Base-by-base conservation (phyloP, 2,113 vertebrate species). In the Peromyscus leucopus region DNA sequence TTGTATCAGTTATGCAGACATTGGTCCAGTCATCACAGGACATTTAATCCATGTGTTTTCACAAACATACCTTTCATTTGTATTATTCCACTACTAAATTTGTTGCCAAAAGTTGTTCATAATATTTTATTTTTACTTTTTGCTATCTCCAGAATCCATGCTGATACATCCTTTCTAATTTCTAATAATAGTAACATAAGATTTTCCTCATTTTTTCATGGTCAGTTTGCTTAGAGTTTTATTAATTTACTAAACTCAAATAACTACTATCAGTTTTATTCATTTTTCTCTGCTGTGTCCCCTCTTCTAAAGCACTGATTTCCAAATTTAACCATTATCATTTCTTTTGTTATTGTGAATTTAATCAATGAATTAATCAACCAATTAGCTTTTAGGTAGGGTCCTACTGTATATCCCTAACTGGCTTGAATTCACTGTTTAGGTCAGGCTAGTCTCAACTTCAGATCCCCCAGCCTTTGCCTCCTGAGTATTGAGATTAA, bases 111-210 rank as follows among this genome's bases (percentile, higher is more conserved):
- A 48, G 24, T 46, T 76, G 42, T 76, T 76, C 24, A 42, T 28
- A 76, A 28, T 48, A 28, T 89, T 90, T 78, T 89, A 42, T 67
- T 89, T 92, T 76, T 89, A 26, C 65, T 63, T 82, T 92, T 71
- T 86, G n/a, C 65, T 28, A 48, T 24, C 33, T 80, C 16, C n/a
- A n/a, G 39, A 85, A 63, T 63, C 5, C 28, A 6, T 63, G 28
- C 7, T 79, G 22, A 39, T 92, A 8, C 78, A 26, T 78, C 28
- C 21, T 83, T 80, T 7, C 28, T 87, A 33, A 89, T 63, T 78
- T 13, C 39, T 69, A 48, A 39, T 76, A 83, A 36, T 91, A 92
- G 7, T 76, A 24, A 26, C 19, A 13, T 61, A 63, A 55, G 63
- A 26, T 72, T 93, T 96, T 86, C 2, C 2, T 31, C 11, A 42